phyloP scores from a whole-genome alignment of 2,797 vertebrate species.

The Paguma larvata region DNA sequence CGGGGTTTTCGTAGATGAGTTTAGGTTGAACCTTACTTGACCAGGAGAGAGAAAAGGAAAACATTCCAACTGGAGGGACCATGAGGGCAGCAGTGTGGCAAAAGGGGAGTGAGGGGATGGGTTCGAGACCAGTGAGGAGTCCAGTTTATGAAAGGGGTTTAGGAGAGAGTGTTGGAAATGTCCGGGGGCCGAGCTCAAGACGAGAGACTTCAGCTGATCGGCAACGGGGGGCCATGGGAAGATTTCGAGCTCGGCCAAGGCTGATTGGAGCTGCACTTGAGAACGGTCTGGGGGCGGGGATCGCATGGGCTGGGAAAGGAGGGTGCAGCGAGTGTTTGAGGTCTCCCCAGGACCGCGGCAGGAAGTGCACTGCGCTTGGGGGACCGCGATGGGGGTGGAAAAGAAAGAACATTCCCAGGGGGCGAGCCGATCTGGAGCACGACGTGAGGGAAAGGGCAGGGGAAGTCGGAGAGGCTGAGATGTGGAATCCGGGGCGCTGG shows the following conservation, averaged over 20 bases:
- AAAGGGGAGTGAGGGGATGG: rapidly evolving
- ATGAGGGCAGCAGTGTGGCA: rapidly evolving
- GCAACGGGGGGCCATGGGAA: background rate
- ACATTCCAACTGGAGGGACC: background rate
- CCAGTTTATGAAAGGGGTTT: background rate
- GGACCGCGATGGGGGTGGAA: background rate
- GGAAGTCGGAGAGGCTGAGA: background rate
- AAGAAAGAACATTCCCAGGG: background rate
- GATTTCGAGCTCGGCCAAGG: background rate
- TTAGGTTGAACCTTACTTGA: background rate
- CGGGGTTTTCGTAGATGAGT: background rate
- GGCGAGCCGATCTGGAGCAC: rapidly evolving
- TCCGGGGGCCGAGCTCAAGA: background rate
- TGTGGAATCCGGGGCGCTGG: rapidly evolving
- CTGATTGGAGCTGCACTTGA: background rate
- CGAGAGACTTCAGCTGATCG: background rate
- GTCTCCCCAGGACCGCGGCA: background rate
- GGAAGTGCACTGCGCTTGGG: rapidly evolving
- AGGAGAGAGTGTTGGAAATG: background rate
- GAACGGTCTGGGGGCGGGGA: background rate
- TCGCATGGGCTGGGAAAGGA: background rate
- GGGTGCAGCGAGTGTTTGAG: too few relatives aligned
- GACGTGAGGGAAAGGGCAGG: background rate
- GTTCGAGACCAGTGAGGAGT: rapidly evolving
- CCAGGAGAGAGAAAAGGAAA: background rate